Evolutionary conservation across 2,113 vertebrate genomes (phyloP), one percentile per base, ranked within the genome.

Genomic region (Rhodinocichla rosea): DNA sequence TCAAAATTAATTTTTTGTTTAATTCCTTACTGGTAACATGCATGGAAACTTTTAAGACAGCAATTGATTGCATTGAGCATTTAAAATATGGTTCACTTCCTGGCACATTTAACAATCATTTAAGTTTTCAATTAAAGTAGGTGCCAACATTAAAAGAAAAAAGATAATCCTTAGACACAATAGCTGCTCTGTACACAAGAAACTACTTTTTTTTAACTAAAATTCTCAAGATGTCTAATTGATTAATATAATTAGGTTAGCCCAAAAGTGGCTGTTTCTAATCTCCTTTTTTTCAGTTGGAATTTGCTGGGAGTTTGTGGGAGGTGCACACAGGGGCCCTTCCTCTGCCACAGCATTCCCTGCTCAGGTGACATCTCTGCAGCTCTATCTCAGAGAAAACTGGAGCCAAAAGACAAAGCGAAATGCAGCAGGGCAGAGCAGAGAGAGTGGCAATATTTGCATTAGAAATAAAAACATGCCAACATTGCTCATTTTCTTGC

Each of bases 1-100:
- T 26, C 35, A 50, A 88, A 90, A 94, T 44, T 53, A 83, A 88
- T 89, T 74, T 86, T 95, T 95, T 94, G 13, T 71, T 83, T 85
- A 87, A 89, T 92, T 93, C 75, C 63, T 94, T 94, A 62, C 28
- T 83, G 37, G 75, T 77, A 93, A 74, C 55, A 65, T 3, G 42
- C 71, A 80, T 69, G 80, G 68, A 74, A 94, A 85, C 67, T 77
- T 90, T 50, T 44, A 70, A 86, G 90, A 80, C 63, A 81, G 71
- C 24, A 74, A 88, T 63, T 93, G 90, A 94, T 86, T 85, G 78
- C 75, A 79, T 4, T 18, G 4, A 40, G 42, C 55, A 71, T 88
- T 67, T 75, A 74, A 94, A 92, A 88, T 70, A 83, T 9, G 44
- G 30, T 81, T 93, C 79, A 49, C 76, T 90, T 94, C 78, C 82